phyloP scores from a whole-genome alignment of 1,140 invertebrate species.

The Hylaeus volcanicus region DNA sequence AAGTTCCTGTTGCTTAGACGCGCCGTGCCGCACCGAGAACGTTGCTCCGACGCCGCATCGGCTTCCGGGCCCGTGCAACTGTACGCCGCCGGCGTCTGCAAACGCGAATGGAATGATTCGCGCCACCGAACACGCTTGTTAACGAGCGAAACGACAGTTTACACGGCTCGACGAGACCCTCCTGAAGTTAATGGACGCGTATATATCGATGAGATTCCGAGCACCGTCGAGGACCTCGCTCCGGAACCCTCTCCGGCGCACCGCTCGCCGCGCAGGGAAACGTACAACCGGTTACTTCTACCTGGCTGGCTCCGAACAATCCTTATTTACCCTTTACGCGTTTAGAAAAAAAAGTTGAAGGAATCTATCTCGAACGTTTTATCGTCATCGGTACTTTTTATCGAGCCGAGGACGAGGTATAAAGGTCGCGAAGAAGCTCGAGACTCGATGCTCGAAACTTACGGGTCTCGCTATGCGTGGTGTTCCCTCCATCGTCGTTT shows the following conservation, averaged over 20 bases:
- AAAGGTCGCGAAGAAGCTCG: no score
- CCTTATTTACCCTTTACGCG: no score
- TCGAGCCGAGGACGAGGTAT: no score
- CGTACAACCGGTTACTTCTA: no score
- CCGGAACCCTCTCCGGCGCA: neutral
- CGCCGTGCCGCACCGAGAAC: neutral
- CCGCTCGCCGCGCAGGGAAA: no score
- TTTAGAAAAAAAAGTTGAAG: no score
- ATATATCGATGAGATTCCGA: constrained; percentile 5
- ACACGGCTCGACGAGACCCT: constrained; percentile 8
- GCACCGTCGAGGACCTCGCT: neutral
- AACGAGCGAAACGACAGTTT: constrained; percentile 38
- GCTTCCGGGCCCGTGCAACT: neutral
- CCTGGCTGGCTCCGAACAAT: no score
- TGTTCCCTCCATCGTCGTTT: no score
- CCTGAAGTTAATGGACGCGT: constrained; percentile 30
- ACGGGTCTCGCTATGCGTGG: no score
- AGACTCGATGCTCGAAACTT: no score
- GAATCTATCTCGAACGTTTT: no score
- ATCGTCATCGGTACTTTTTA: no score
- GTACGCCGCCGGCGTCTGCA: neutral
- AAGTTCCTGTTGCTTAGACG: constrained; percentile 24
- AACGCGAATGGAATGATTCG: constrained; percentile 41
- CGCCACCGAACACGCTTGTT: constrained; percentile 23
- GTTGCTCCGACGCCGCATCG: neutral